Evolutionary conservation across 2,113 vertebrate species (phyloP), one percentile per base, ranked within the genome.

Genomic region (Saguinus imperator): DNA sequence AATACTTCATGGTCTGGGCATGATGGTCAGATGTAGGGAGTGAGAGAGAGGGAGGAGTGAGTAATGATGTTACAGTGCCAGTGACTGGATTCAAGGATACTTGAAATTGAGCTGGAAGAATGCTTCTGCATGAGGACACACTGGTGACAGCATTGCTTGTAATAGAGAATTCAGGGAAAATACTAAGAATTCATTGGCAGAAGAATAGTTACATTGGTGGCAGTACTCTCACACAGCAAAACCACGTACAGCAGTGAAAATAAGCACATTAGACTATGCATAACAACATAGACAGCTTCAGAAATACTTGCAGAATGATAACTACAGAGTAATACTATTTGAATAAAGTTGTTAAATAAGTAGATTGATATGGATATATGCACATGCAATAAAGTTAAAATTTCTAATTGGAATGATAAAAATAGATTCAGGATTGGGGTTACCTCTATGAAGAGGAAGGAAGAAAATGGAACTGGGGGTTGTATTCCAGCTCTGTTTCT

Each of bases 381-480:
- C 11, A 89, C 29, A 32, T 66, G 13, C 5, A 90, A 4, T 79
- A 75, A 79, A 92, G 68, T 84, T 95, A 94, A 64, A 64, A n/a
- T 5, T 61, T 89, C 70, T 95, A 61, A 94, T 76, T 96, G 32
- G 40, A 73, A 75, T 87, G 48, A 55, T 92, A 89, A 77, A 93
- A 82, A 50, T 18, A 92, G 27, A 64, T 95, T 70, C 43, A 72
- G n/a, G 57, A 66, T 77, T 58, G 43, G 83, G 25, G 40, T 58
- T 97, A 58, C 11, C 13, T 95, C 27, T 58, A 8, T 37, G 21
- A 21, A 23, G 8, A 55, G 16, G 5, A 6, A 27, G 8, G 14
- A 17, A 79, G 29, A 87, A 96, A 87, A 35, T 48, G 43, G 11
- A 8, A 85, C 43, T 64, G 17, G 3, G 2, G 4, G 8, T 4